Percentiles rank a stretch among this genome's conserved stretches.
Conservation (phyloP, 2,113 vertebrate genomes). For the Neolamprologus brichardi region DNA sequence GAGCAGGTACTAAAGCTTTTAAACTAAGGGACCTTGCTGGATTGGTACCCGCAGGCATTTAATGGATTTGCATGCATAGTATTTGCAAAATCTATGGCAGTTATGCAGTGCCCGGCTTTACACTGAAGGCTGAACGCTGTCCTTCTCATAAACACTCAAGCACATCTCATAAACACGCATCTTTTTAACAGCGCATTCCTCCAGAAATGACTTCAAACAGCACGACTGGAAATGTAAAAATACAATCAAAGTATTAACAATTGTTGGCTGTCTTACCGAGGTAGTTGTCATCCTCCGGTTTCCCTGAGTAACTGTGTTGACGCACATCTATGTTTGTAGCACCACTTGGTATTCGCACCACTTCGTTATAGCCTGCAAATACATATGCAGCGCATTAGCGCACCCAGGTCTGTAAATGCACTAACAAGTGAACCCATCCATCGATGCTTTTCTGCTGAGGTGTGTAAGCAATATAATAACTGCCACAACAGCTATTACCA, state of each 20-base stretch:
- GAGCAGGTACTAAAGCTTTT: neutral
- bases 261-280: slow-evolving; percentile 79
- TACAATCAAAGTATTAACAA: neutral
- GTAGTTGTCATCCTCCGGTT: slow-evolving; percentile 97
- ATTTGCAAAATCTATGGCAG: neutral
- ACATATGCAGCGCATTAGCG: neutral
- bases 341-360: slow-evolving; percentile 93
- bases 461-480: neutral
- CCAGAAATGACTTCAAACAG: neutral
- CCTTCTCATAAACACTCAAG: neutral
- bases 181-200: neutral
- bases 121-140: neutral
- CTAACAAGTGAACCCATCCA: neutral
- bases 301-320: slow-evolving; percentile 98
- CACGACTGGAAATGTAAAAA: neutral
- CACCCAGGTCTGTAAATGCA: neutral
- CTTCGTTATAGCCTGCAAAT: slow-evolving; percentile 87
- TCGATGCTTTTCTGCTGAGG: neutral
- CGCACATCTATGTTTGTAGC: slow-evolving; percentile 96
- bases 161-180: neutral
- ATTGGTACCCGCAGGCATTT: slow-evolving; percentile 19
- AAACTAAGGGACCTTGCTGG: neutral
- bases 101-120: neutral
- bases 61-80: neutral
- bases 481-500: neutral